These are phyloP conservation scores for Delia radicum DNA, from an alignment of 1,140 invertebrate genomes.

Conservation along the genomic window DNA sequence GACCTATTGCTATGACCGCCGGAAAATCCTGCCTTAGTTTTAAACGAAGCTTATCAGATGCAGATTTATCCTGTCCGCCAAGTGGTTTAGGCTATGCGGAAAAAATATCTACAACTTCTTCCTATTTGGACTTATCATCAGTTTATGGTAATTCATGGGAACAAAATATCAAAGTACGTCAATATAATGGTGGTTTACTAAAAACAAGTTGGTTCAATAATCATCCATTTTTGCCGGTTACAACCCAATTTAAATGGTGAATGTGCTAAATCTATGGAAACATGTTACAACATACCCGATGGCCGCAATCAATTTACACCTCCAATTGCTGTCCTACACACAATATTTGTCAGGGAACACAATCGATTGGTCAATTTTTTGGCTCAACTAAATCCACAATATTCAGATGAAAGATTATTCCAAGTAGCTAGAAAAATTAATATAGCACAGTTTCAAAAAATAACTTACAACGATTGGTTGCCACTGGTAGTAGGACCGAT, in stretches of 20 bases:
- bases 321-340: conserved; percentile 77
- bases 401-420: conserved; percentile 81
- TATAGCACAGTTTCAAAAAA: conserved; percentile 77
- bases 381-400: conserved; percentile 76
- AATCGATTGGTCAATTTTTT: conserved; percentile 80
- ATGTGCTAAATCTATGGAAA: conserved; percentile 63
- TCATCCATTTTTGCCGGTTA: conserved; percentile 67
- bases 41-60: conserved; percentile 71
- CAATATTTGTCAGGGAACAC: conserved; percentile 83
- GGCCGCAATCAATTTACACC: conserved; percentile 83
- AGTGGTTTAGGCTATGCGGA: conserved; percentile 63
- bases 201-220: conserved; percentile 62
- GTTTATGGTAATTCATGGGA: conserved; percentile 75
- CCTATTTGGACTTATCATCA: conserved; percentile 80
- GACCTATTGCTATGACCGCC: conserved; percentile 70
- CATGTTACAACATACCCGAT: conserved; percentile 76
- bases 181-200: conserved; percentile 65
- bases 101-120: conserved; percentile 77
- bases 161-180: conserved; percentile 63
- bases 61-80: conserved; percentile 66
- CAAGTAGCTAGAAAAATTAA: conserved; percentile 82
- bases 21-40: conserved; percentile 75
- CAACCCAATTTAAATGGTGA: conserved; percentile 64
- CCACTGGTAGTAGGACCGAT: conserved; percentile 72
- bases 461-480: conserved; percentile 84